A percentile compares a stretch with the other conserved stretches of the same genome.
Conservation (phyloP, 2,113 vertebrate species). For the Bos indicus region DNA sequence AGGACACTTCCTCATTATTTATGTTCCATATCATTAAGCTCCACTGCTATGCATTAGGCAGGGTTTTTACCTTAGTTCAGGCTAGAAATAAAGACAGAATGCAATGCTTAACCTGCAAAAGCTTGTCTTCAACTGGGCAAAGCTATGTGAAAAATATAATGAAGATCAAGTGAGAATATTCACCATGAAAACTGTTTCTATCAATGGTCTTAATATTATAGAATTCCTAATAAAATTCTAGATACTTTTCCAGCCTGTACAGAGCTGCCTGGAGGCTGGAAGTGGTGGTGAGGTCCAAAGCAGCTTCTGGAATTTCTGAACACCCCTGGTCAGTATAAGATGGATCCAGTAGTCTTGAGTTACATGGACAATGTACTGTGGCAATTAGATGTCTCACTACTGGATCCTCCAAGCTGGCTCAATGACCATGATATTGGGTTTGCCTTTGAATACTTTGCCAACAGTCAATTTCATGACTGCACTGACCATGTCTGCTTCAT, state of each 20-base stretch:
- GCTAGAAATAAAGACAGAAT: neutral
- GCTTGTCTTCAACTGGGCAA: neutral
- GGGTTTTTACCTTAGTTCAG: neutral
- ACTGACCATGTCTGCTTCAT: constrained; percentile 85
- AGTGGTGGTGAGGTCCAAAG: neutral
- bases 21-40: neutral
- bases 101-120: accelerated
- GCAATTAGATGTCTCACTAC: neutral
- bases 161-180: neutral
- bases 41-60: neutral
- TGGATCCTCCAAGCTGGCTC: neutral
- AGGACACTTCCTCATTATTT: neutral
- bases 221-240: neutral
- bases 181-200: neutral
- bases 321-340: constrained; percentile 58
- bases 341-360: constrained; percentile 88
- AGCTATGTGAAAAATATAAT: neutral
- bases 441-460: neutral
- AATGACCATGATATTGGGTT: neutral
- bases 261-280: neutral
- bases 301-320: constrained; percentile 58
- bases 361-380: neutral
- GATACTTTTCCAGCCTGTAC: neutral
- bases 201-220: neutral
- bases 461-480: constrained; percentile 83